Percentiles rank a stretch among this genome's conserved stretches.
phyloP scores from a whole-genome alignment of 2,888 invertebrate species.

The Melinaea menophilus region DNA sequence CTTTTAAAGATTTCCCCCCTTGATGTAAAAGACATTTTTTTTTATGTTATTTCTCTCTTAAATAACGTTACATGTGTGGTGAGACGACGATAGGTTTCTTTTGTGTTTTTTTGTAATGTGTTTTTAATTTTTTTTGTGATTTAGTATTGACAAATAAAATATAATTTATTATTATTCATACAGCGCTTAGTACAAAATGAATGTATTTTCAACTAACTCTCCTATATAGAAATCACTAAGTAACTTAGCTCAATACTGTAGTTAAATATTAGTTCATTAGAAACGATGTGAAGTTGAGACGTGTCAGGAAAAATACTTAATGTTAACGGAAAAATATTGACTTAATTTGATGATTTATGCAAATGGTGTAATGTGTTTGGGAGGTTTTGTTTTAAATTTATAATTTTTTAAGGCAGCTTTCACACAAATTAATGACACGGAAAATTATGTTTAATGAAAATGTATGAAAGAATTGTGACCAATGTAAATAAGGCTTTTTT shows the following conservation, averaged over 20 bases:
- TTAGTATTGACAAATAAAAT: slow-evolving; percentile 5
- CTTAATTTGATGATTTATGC: background rate
- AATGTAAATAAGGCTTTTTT: slow-evolving; percentile 16
- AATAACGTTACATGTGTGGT: slow-evolving; percentile 76
- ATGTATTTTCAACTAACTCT: slow-evolving; percentile 4
- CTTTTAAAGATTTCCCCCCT: slow-evolving; percentile 38
- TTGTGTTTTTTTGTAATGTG: slow-evolving; percentile 47
- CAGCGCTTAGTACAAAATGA: slow-evolving; percentile 4
- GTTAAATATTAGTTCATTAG: background rate
- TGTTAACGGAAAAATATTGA: background rate
- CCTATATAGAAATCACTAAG: too few relatives aligned
- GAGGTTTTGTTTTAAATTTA: background rate
- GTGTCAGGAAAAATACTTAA: slow-evolving; percentile 23
- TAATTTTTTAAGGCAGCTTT: background rate
- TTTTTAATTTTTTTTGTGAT: slow-evolving; percentile 47
- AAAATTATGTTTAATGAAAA: background rate
- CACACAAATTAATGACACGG: background rate
- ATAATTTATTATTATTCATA: slow-evolving; percentile 14
- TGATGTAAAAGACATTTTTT: slow-evolving; percentile 61
- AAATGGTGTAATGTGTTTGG: background rate
- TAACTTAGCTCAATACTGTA: too few relatives aligned
- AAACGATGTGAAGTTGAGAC: slow-evolving; percentile 19
- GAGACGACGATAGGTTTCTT: slow-evolving; percentile 72
- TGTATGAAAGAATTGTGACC: background rate
- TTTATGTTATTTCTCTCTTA: slow-evolving; percentile 34